phyloP scores from a whole-genome alignment of 2,888 invertebrate species.

The Graphium colonna region DNA sequence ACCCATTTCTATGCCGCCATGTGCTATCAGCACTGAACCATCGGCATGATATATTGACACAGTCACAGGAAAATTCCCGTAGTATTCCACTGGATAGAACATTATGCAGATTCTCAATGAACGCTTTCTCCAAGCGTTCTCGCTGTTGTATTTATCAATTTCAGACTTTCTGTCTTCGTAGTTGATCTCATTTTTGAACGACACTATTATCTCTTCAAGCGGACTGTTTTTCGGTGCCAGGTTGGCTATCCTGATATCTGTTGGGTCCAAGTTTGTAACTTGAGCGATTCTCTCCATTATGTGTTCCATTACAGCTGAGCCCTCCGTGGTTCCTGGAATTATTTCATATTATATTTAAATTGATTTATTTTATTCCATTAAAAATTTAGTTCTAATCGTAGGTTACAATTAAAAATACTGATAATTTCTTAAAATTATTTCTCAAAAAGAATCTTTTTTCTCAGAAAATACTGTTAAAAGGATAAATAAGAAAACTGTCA shows the following conservation, averaged over 20 bases:
- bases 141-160: conserved; percentile 78
- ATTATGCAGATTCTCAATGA: conserved; percentile 82
- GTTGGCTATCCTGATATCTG: conserved; percentile 79
- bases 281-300: conserved; percentile 85
- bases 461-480: no score
- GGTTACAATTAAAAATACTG: neutral
- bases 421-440: no score
- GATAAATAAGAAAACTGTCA: no score
- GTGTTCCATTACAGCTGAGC: conserved; percentile 77
- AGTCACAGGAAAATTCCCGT: conserved; percentile 76
- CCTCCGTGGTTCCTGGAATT: conserved; percentile 77
- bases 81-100: conserved; percentile 79
- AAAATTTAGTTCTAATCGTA: no score
- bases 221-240: conserved; percentile 49
- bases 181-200: conserved; percentile 78
- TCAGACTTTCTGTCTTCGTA: conserved; percentile 72
- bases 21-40: conserved; percentile 83
- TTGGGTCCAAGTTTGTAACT: conserved; percentile 74
- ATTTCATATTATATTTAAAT: no score
- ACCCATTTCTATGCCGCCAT: conserved; percentile 87
- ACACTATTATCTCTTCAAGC: conserved; percentile 73
- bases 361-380: no score
- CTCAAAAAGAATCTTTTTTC: no score
- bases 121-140: conserved; percentile 88
- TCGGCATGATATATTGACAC: conserved; percentile 84